phyloP scores from a whole-genome alignment of 2,797 vertebrate genomes.

The Hyperoplus immaculatus region DNA sequence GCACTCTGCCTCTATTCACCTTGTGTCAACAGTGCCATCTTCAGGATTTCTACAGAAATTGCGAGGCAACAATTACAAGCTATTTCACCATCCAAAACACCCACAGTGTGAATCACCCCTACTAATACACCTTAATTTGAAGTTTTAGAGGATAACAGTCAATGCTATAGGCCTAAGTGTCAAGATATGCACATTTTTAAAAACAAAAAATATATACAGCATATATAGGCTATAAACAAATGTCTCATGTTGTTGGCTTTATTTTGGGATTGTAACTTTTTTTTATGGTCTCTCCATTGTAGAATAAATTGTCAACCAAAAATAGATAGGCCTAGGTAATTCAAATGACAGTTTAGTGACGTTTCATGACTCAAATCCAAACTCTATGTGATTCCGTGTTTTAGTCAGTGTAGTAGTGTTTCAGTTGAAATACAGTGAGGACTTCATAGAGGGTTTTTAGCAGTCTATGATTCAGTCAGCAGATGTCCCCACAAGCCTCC shows the following conservation, averaged over 20 bases:
- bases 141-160: too few species aligned
- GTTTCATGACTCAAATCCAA: background rate
- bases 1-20: background rate
- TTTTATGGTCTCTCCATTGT: background rate
- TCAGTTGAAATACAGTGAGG: background rate
- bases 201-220: too few species aligned
- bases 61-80: slow-evolving; percentile 44
- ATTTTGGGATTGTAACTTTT: too few species aligned
- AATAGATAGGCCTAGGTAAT: background rate
- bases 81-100: slow-evolving; percentile 71
- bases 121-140: too few species aligned
- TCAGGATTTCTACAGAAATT: slow-evolving; percentile 1
- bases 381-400: background rate
- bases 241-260: too few species aligned
- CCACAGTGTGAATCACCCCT: background rate
- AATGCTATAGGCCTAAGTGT: too few species aligned
- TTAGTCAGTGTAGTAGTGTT: background rate
- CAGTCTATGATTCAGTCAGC: slow-evolving; percentile 55
- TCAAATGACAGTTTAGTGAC: background rate
- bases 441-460: background rate
- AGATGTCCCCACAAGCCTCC: slow-evolving; percentile 76
- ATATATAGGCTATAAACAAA: too few species aligned
- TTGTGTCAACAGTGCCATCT: slow-evolving; percentile 69
- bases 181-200: too few species aligned
- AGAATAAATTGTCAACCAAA: background rate